Evolutionary conservation across 37 sponge, comb jelly and placozoan species (phyloP).

Genomic region (Cliona cf. orientalis): DNA sequence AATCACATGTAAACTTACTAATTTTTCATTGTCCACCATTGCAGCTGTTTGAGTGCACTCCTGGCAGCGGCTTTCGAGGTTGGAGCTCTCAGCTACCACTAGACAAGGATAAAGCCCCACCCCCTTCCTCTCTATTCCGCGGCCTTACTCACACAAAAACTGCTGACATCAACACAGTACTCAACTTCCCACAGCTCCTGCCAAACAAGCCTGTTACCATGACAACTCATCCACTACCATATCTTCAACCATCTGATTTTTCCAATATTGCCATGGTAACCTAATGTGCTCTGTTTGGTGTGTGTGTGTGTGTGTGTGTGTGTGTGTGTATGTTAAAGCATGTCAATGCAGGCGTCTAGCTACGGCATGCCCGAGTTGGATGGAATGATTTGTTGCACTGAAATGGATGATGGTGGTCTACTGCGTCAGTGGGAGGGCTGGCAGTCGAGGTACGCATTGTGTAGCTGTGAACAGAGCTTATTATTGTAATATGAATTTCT

Average conservation of each 20-base stretch:
- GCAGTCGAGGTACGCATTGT: not conserved
- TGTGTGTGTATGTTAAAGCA: not conserved
- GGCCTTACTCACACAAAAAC: conserved; percentile 59
- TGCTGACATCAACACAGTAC: conserved; percentile 11
- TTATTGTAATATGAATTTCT: not conserved
- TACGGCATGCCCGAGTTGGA: too few species aligned
- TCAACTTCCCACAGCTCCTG: conserved; percentile 50
- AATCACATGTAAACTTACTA: too few species aligned
- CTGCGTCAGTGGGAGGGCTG: conserved; percentile 34
- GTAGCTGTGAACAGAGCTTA: not conserved
- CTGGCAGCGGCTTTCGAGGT: conserved; percentile 53
- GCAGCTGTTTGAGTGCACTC: conserved; percentile 44
- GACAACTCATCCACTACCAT: too few species aligned
- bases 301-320: not conserved
- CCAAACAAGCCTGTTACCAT: too few species aligned
- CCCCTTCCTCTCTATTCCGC: conserved; percentile 22
- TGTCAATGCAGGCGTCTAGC: too few species aligned
- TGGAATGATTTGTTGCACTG: too few species aligned
- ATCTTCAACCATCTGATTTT: too few species aligned
- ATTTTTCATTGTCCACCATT: not conserved
- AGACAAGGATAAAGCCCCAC: not conserved
- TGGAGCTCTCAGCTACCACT: conserved; percentile 7
- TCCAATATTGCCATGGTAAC: too few species aligned
- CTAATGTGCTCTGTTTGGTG: not conserved
- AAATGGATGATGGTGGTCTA: not conserved